Base-by-base conservation (phyloP, 2,113 vertebrate genomes). In the Phycodurus eques region DNA sequence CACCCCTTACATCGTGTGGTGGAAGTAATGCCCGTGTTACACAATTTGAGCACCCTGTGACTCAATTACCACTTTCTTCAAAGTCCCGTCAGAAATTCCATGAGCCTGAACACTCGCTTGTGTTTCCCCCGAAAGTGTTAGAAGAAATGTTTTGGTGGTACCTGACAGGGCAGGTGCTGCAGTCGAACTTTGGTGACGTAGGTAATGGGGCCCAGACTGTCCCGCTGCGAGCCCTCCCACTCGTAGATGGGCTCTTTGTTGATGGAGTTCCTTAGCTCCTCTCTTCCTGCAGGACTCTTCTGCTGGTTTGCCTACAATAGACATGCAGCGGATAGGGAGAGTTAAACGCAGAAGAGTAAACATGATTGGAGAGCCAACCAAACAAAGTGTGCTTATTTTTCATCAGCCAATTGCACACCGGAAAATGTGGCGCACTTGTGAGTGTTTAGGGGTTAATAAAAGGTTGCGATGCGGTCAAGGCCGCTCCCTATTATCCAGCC, bases 161-260 rank as follows among this genome's bases (percentile, higher is more conserved):
- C 97, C 95, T 96, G 93, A 71, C 93, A 96, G 1, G 97, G 97
- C 74, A 98, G 89, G 74, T 98, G 96, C 83, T 98, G 97, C 19
- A 99, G 90, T 72, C 89, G 92, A 68, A 96, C 96, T 91, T 94
- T 95, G 0, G 95, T 96, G 61, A 95, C 93, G 0, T 94, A 98
- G 72, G 91, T 80, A 86, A 98, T 94, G 0, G 90, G 69, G 0
- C 95, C 94, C 59, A 95, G 85, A 15, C 92, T 93, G 67, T 94
- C 93, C 1, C 92, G 76, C 79, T 95, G 92, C 0, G 93, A 95
- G 0, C 93, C 94, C 42, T 92, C 93, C 93, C 93, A 95, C 4
- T 95, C 95, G 4, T 85, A 92, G 74, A 95, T 93, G 1, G 92
- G 94, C 66, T 92, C 92, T 79, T 81, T 93, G 89, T 94, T 94